Evolutionary conservation across 2,888 invertebrate genomes (phyloP).

Genomic region (Napeogenes inachia): DNA sequence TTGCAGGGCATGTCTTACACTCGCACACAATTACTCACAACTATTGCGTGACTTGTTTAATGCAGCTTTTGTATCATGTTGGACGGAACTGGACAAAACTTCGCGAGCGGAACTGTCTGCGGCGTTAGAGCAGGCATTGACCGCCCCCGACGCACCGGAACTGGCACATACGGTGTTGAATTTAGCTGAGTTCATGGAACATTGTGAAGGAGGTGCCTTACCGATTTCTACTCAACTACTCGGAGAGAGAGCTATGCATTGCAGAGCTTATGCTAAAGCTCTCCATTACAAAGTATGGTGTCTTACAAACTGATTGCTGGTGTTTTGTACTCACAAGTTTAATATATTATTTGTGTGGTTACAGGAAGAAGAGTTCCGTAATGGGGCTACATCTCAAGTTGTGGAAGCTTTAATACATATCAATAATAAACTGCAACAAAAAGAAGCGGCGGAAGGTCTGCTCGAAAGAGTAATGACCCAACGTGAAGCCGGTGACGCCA

Average conservation of each 20-base stretch:
- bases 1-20: slow-evolving; percentile 88
- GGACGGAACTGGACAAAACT: slow-evolving; percentile 93
- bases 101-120: slow-evolving; percentile 91
- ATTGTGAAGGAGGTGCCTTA: slow-evolving; percentile 96
- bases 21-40: slow-evolving; percentile 96
- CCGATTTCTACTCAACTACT: slow-evolving; percentile 92
- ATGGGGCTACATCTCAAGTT: slow-evolving; percentile 88
- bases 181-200: slow-evolving; percentile 99
- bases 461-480: slow-evolving; percentile 92
- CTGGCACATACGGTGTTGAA: slow-evolving; percentile 97
- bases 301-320: not conserved
- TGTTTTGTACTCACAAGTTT: slow-evolving; percentile 2
- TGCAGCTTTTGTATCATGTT: slow-evolving; percentile 99
- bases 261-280: slow-evolving; percentile 84
- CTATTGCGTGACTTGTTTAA: slow-evolving; percentile 98
- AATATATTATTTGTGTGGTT: not conserved
- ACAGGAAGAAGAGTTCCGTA: slow-evolving; percentile 95
- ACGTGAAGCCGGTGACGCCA: slow-evolving; percentile 81
- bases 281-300: slow-evolving; percentile 75
- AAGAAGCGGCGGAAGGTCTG: slow-evolving; percentile 97
- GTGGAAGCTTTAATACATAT: slow-evolving; percentile 96
- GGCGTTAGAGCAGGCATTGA: slow-evolving; percentile 92
- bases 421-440: slow-evolving; percentile 98
- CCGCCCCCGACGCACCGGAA: slow-evolving; percentile 95
- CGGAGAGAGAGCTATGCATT: slow-evolving; percentile 96